Base-by-base conservation (phyloP, 1,140 invertebrate genomes). In the Dufourea novaeangliae region DNA sequence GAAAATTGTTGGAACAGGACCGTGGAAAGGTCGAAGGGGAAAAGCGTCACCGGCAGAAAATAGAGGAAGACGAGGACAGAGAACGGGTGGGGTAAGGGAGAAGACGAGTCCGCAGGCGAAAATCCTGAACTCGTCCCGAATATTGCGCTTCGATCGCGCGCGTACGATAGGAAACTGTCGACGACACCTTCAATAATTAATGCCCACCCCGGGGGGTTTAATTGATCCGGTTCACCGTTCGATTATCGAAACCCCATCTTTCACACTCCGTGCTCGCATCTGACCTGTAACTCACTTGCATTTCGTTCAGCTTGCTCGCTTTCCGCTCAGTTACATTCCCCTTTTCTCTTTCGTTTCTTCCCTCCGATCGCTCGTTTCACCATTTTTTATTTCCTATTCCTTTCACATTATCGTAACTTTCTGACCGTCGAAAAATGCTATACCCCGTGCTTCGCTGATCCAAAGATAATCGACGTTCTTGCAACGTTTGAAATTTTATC, bases 181-280 rank as follows among this genome's bases (percentile, higher is more conserved):
- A 80, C 80, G 80, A 86, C 80, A 85, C 73, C 77, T 80, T 74
- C 77, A 67, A 85, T 86, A 86, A 86, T 86, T 86, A 83, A 86
- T 86, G 83, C 52, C 68, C 78, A 63, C 50, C 72, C 61, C 62
- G 71, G 29, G 72, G 79, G 70, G 68, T 86, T 86, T 86, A 87
- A 87, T 87, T 86, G 85, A 79, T 86, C 79, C 79, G 81, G 72
- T 86, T 86, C 78, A 74, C 74, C 59, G 76, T 86, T 83, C 85
- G 82, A 86, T 87, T 87, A 87, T 86, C 86, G 85, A 79, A 74
- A 79, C 52, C 67, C 69, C 67, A 84, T 86, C 82, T 83, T 84
- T 87, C 84, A 84, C 71, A 72, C 46, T 50, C 61, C 41, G 46
- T 32, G 52, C 70, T 68, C 61, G 46, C 70, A 52, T 73, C 79